Evolutionary conservation across 1,140 invertebrate genomes (phyloP).

Genomic region (Lasaia peninsularis): DNA sequence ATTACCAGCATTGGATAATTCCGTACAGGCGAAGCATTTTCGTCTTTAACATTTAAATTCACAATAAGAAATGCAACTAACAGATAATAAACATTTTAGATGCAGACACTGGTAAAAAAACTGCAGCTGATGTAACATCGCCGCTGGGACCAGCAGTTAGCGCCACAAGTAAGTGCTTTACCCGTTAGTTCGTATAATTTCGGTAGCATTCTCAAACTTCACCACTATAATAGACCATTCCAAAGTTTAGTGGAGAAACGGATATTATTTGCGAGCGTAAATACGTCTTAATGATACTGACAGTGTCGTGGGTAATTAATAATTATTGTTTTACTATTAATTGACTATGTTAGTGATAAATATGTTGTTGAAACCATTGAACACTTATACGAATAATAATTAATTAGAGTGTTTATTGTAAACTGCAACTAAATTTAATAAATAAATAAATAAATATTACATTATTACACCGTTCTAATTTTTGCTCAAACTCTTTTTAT

Average conservation of each 20-base stretch:
- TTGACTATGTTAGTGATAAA: too few species aligned
- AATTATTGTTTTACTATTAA: too few species aligned
- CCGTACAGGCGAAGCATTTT: neutral
- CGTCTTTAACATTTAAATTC: neutral
- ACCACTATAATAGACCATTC: slow-evolving; percentile 2
- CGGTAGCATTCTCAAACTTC: slow-evolving; percentile 1
- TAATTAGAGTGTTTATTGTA: too few species aligned
- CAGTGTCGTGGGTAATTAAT: neutral
- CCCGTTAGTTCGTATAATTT: slow-evolving; percentile 12
- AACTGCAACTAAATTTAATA: too few species aligned
- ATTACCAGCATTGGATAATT: too few species aligned
- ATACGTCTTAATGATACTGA: slow-evolving; percentile 6
- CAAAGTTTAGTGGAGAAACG: slow-evolving; percentile 9
- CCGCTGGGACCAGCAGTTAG: slow-evolving; percentile 65
- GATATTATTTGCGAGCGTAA: slow-evolving; percentile 4
- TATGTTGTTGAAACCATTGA: too few species aligned
- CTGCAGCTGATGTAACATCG: slow-evolving; percentile 42
- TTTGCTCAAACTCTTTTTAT: too few species aligned
- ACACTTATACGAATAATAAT: too few species aligned
- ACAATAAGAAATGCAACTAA: neutral
- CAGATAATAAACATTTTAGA: slow-evolving; percentile 30
- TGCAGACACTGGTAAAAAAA: slow-evolving; percentile 51
- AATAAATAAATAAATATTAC: too few species aligned
- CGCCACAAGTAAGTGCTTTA: slow-evolving; percentile 70
- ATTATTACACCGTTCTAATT: too few species aligned